Base-by-base conservation (phyloP, 2,113 vertebrate genomes). In the Amphiprion ocellaris region DNA sequence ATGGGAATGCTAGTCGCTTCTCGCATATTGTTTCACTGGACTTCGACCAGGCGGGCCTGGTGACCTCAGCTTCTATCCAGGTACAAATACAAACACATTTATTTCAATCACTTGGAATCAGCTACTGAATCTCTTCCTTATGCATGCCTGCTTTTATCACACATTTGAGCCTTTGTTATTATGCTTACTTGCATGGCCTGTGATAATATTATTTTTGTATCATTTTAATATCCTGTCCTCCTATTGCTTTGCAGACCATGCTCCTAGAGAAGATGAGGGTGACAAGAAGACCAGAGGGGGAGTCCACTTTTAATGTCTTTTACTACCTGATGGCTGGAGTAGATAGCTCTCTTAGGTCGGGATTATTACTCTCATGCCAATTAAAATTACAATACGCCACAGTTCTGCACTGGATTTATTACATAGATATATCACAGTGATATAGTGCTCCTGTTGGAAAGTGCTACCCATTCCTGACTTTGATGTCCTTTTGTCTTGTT, bases 1-100 rank as follows among this genome's bases (percentile, higher is more conserved):
- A 99, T 0, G 53, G 94, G 79, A 99, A 96, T 1, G 97, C 97
- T 60, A 98, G 97, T 0, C 97, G 96, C 87, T 98, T 98, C 94
- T 97, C 98, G 5, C 97, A 99, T 90, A 96, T 99, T 64, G 93
- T 98, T 88, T 99, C 97, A 21, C 89, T 99, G 92, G 98, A 99
- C 83, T 99, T 99, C 55, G 98, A 99, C 92, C 98, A 99, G 93
- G 94, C 98, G 0, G 98, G 98, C 46, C 96, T 97, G 93, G 96
- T 99, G 94, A 96, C 97, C 0, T 99, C 98, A 0, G 97, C 98
- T 44, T 98, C 98, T 0, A 73, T 99, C 71, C 98, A 99, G 97
- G 98, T 99, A 90, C 63, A 47, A 26, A 82, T 3, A 23, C 21
- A 21, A 21, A 49, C 30, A 33, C 5, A 24, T 53, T 47, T 14